phyloP scores from a whole-genome alignment of 2,888 invertebrate genomes.

The Cantharis nigra region DNA sequence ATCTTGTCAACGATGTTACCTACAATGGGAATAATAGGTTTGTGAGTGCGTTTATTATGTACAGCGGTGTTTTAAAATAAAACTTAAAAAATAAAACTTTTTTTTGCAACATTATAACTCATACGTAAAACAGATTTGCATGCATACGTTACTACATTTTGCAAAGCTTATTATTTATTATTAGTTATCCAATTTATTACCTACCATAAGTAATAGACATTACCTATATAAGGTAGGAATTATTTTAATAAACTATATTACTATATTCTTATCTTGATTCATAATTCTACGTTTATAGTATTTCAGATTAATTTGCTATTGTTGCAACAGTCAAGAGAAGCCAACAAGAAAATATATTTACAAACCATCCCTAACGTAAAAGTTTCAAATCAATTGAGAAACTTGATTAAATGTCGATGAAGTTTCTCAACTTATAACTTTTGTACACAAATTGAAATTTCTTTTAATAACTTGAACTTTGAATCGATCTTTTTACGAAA shows the following conservation, averaged over 20 bases:
- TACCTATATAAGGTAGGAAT: not conserved
- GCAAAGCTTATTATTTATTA: no score
- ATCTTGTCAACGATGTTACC: conserved; percentile 2
- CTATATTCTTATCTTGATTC: not conserved
- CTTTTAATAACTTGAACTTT: not conserved
- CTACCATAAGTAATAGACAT: no score
- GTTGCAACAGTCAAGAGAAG: not conserved
- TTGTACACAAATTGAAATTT: not conserved
- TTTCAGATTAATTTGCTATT: not conserved
- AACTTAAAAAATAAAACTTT: not conserved
- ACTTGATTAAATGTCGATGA: not conserved
- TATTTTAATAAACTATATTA: not conserved
- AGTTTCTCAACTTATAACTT: not conserved
- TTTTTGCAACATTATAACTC: no score
- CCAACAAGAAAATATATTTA: not conserved
- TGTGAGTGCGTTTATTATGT: not conserved
- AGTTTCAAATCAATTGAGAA: not conserved
- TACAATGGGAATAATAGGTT: not conserved
- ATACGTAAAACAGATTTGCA: no score
- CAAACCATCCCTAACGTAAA: not conserved
- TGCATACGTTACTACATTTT: no score
- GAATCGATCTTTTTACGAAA: not conserved
- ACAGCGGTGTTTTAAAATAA: not conserved
- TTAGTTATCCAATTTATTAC: no score
- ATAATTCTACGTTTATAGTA: not conserved